Evolutionary conservation across 2,888 invertebrate species (phyloP).

Genomic region (Metacarcinus magister): DNA sequence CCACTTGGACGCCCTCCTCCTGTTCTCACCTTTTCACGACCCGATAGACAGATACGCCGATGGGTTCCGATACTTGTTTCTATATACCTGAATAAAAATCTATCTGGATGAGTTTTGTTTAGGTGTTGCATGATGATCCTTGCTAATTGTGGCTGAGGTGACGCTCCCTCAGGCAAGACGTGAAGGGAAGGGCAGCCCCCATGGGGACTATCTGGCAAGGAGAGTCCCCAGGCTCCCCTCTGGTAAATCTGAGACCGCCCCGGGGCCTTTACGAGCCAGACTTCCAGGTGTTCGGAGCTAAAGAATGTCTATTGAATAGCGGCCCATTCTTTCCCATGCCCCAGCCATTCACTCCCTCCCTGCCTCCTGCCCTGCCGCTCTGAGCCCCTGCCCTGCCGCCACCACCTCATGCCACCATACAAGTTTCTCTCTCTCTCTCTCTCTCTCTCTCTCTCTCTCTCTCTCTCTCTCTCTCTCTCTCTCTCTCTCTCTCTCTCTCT

Average conservation of each 20-base stretch:
- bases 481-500: constrained; percentile 26
- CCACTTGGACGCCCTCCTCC: constrained; percentile 68
- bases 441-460: constrained; percentile 26
- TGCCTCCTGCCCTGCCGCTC: constrained; percentile 74
- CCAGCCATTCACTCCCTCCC: constrained; percentile 75
- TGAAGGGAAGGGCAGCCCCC: constrained; percentile 55
- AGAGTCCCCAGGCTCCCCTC: constrained; percentile 76
- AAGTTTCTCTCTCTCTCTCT: constrained; percentile 46
- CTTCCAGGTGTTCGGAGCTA: constrained; percentile 80
- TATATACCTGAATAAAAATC: background rate
- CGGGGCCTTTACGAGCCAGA: constrained; percentile 76
- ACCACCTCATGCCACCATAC: constrained; percentile 44
- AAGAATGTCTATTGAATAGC: constrained; percentile 80
- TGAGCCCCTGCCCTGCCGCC: background rate
- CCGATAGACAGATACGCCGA: background rate
- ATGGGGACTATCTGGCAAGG: constrained; percentile 74
- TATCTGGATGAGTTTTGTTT: background rate
- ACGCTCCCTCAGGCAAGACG: background rate
- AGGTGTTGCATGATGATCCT: background rate
- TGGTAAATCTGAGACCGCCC: constrained; percentile 79
- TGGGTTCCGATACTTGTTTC: background rate
- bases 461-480: constrained; percentile 26
- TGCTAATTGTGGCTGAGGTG: constrained; percentile 1
- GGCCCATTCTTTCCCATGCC: constrained; percentile 80
- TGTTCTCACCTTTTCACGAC: background rate